Percentiles rank a stretch among this genome's conserved stretches.
Conservation (phyloP, 2,113 vertebrate species). For the Nothobranchius furzeri region DNA sequence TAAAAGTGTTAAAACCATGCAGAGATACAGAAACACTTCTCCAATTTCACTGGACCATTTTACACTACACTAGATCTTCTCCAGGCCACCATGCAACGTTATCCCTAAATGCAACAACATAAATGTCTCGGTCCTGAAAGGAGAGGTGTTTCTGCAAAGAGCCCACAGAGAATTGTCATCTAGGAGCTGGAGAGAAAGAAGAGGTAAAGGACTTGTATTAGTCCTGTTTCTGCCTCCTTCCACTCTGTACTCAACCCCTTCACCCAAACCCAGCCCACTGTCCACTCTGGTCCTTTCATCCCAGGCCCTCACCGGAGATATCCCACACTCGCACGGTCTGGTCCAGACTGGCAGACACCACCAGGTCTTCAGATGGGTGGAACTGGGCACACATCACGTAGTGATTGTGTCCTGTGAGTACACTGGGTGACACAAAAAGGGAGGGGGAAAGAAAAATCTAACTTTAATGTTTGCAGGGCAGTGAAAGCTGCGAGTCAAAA, state of each 20-base stretch:
- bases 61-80: too few relatives aligned
- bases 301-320: constrained; percentile 92
- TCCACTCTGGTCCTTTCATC: constrained; percentile 34
- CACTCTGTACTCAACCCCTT: constrained; percentile 35
- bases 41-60: neutral
- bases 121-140: neutral
- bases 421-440: constrained; percentile 73
- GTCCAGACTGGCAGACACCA: constrained; percentile 96
- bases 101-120: constrained; percentile 8
- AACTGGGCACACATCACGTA: constrained; percentile 99
- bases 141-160: constrained; percentile 70
- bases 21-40: constrained; percentile 70
- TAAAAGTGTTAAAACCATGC: constrained; percentile 61
- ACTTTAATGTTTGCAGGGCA: neutral
- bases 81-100: constrained; percentile 4
- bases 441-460: neutral
- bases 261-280: constrained; percentile 28
- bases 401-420: constrained; percentile 96
- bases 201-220: constrained; percentile 29
- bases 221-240: constrained; percentile 36
- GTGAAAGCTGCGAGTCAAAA: too few relatives aligned
- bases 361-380: constrained; percentile 94
- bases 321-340: constrained; percentile 98
- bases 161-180: constrained; percentile 72
- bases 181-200: constrained; percentile 59